Evolutionary conservation across 2,113 vertebrate species (phyloP).

Genomic region (Manacus vitellinus): DNA sequence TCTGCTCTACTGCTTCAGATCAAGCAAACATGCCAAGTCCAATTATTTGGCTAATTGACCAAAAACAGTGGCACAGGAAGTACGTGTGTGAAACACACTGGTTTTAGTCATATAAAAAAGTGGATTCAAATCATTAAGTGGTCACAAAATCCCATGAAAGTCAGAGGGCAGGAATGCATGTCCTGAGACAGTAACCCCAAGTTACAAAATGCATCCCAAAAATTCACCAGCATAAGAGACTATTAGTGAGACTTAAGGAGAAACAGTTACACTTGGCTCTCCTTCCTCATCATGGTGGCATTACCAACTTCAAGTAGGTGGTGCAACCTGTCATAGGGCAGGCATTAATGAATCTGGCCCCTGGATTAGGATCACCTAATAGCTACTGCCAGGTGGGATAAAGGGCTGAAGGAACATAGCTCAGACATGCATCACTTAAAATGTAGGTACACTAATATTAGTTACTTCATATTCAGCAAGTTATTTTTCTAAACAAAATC

Average conservation of each 20-base stretch:
- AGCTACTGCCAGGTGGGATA: not conserved
- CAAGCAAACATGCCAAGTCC: not conserved
- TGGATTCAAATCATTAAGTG: not conserved
- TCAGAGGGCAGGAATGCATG: not conserved
- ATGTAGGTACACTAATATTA: accelerated
- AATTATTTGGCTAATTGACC: not conserved
- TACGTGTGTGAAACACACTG: accelerated
- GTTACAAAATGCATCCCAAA: not conserved
- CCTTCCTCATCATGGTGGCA: not conserved
- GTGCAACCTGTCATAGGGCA: not conserved
- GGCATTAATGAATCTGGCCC: not conserved
- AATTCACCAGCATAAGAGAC: not conserved
- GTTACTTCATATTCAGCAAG: not conserved
- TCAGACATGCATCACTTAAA: not conserved
- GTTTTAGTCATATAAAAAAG: not conserved
- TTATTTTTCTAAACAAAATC: not conserved
- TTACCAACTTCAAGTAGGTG: not conserved
- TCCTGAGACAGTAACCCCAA: not conserved
- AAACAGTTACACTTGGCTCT: not conserved
- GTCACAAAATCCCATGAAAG: not conserved
- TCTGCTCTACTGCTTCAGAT: not conserved
- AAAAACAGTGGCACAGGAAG: not conserved
- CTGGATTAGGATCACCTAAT: not conserved
- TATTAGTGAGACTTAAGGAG: not conserved
- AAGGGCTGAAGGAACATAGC: not conserved